phyloP scores from a whole-genome alignment of 1,140 invertebrate species.

The Mizuhopecten yessoensis region DNA sequence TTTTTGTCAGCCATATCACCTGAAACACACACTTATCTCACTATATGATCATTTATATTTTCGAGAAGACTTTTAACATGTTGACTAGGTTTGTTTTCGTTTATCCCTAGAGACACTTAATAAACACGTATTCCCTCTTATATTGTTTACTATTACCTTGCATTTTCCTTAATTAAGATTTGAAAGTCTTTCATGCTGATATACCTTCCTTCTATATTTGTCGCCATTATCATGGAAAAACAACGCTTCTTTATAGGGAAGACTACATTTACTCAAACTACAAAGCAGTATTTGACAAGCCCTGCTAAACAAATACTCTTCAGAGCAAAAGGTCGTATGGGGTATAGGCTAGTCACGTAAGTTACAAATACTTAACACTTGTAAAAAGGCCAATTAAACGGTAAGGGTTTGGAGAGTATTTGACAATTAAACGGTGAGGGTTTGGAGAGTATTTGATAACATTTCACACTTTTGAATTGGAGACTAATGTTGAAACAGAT shows the following conservation, averaged over 20 bases:
- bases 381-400: neutral
- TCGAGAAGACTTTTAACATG: too few relatives aligned
- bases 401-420: neutral
- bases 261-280: neutral
- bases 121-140: neutral
- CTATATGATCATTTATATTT: too few relatives aligned
- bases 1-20: too few relatives aligned
- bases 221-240: neutral
- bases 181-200: neutral
- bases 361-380: neutral
- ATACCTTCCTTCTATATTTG: neutral
- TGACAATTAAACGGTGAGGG: neutral
- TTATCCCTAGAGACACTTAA: neutral
- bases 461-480: neutral
- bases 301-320: neutral
- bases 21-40: too few relatives aligned
- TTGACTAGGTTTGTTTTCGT: neutral
- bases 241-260: neutral
- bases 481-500: conserved; percentile 35
- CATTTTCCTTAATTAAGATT: neutral
- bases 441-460: neutral
- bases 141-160: neutral
- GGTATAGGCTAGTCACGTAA: neutral
- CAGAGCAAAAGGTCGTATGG: neutral
- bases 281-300: neutral